Evolutionary conservation across 2,113 vertebrate genomes (phyloP).

Genomic region (Anhinga rufa): DNA sequence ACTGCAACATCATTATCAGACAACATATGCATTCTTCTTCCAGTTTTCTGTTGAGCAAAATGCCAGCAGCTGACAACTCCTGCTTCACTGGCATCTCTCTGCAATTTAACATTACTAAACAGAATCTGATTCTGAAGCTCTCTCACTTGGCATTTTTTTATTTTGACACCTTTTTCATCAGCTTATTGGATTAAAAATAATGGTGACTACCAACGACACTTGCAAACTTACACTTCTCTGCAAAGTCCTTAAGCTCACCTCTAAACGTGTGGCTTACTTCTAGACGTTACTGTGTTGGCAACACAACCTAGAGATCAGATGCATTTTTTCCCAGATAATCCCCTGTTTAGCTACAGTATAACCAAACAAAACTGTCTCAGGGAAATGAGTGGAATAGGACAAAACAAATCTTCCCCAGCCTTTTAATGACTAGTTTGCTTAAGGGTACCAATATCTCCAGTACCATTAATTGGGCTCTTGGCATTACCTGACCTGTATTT

Average conservation of each 20-base stretch:
- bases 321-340: not conserved
- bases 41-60: not conserved
- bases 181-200: not conserved
- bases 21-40: not conserved
- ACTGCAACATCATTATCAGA: not conserved
- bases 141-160: not conserved
- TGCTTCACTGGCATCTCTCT: not conserved
- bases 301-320: not conserved
- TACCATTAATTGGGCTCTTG: not conserved
- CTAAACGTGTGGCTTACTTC: not conserved
- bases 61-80: not conserved
- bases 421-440: not conserved
- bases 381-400: not conserved
- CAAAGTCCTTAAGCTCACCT: not conserved
- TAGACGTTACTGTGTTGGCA: not conserved
- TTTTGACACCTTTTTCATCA: not conserved
- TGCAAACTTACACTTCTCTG: not conserved
- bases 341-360: not conserved
- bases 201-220: accelerated
- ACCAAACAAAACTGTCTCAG: not conserved
- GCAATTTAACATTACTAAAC: not conserved
- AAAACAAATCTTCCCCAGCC: not conserved
- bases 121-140: not conserved
- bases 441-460: not conserved
- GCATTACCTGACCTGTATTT: not conserved